Base-by-base conservation (phyloP, 2,113 vertebrate species). In the Odocoileus hemionus region DNA sequence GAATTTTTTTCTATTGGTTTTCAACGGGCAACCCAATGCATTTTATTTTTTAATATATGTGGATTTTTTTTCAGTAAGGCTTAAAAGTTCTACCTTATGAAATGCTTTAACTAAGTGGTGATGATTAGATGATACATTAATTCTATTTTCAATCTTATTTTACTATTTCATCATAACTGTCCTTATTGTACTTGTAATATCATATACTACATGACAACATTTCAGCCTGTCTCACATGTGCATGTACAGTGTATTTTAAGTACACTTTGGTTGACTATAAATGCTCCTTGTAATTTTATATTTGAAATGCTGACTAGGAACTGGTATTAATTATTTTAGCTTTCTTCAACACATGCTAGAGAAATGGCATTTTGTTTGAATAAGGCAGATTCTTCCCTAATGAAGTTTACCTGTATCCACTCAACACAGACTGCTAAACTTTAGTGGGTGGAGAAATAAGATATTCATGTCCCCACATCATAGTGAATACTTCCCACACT, bases 221-320 rank as follows among this genome's bases (percentile, higher is more conserved):
- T 52, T 94, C n/a, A 94, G 61, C 55, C 28, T 79, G 30, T 61
- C 50, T 88, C 45, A 76, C 17, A 23, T 64, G 33, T 23, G 39
- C 21, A 25, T 25, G 12, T 57, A 15, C 19, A 83, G 50, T 79
- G 33, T 89, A 60, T 80, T 80, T 67, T 94, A 45, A 88, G 52
- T 92, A 70, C 14, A 92, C 52, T 94, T 82, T 70, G 57, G 39
- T 94, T n/a, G 11, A 96, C 47, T 88, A 67, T 30, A 92, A 54
- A 67, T 92, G 39, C 4, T 76, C 16, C 12, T 23, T 76, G 2
- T 84, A 83, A 70, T 60, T 92, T 89, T 79, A 47, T 86, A 67
- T 92, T 78, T 86, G 52, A 96, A 94, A 94, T 92, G 23, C 67
- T 92, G n/a, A 58, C 79, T 92, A 61, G 30, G 30, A 50, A 79